phyloP scores from a whole-genome alignment of 2,888 invertebrate species.

The Amphipyra tragopoginis region DNA sequence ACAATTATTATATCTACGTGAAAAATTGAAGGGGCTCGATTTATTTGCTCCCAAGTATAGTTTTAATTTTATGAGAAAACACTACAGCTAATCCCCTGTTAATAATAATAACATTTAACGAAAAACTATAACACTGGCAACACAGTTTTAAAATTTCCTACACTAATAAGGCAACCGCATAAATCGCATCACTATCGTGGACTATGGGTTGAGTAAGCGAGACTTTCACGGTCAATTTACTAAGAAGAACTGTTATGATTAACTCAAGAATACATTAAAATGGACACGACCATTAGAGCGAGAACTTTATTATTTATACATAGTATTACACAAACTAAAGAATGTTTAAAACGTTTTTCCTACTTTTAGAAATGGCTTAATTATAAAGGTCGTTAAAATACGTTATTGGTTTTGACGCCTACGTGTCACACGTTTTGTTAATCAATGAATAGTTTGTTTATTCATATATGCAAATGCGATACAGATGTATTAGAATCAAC shows the following conservation, averaged over 20 bases:
- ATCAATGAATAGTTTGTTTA: conserved; percentile 38
- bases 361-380: conserved; percentile 50
- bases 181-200: conserved; percentile 31
- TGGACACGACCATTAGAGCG: conserved; percentile 26
- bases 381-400: conserved; percentile 41
- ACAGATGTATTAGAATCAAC: background rate
- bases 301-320: conserved; percentile 42
- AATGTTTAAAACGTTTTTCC: conserved; percentile 28
- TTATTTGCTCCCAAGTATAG: too few relatives aligned
- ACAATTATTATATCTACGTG: too few relatives aligned
- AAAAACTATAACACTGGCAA: conserved; percentile 13
- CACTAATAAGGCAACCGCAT: conserved; percentile 27
- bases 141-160: conserved; percentile 24
- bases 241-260: conserved; percentile 63
- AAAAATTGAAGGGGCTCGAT: too few relatives aligned
- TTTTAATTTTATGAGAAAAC: background rate
- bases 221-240: conserved; percentile 67
- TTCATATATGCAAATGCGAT: conserved; percentile 40
- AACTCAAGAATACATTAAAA: conserved; percentile 50
- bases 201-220: conserved; percentile 27
- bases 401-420: conserved; percentile 55
- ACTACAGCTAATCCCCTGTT: background rate
- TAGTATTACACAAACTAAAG: conserved; percentile 33
- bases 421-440: conserved; percentile 44
- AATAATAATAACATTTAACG: background rate